These are phyloP conservation scores for Procambarus clarkii DNA, from an alignment of 1,140 invertebrate species.

Conservation along the genomic window DNA sequence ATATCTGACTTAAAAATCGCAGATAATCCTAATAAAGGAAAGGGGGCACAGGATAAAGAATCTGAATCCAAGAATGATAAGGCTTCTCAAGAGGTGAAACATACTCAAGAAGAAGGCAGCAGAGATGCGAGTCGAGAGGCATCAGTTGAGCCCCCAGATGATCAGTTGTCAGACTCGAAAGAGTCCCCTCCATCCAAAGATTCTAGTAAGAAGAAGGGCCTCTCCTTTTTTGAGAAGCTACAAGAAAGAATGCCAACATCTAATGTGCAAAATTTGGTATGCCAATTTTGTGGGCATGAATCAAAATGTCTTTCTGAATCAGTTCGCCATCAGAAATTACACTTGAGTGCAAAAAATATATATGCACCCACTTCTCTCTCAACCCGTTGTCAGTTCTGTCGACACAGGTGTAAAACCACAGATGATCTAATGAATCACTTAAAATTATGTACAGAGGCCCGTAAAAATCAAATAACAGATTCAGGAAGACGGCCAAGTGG, in stretches of 20 bases:
- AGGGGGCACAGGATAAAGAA: neutral
- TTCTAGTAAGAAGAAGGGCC: slow-evolving; percentile 80
- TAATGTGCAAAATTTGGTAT: slow-evolving; percentile 78
- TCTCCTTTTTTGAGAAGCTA: slow-evolving; percentile 88
- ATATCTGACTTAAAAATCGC: neutral
- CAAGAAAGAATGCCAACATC: slow-evolving; percentile 83
- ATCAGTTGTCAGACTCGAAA: slow-evolving; percentile 46
- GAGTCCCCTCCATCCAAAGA: slow-evolving; percentile 64
- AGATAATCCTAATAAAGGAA: slow-evolving; percentile 8
- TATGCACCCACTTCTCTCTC: slow-evolving; percentile 75
- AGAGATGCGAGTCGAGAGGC: slow-evolving; percentile 24
- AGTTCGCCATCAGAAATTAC: slow-evolving; percentile 84
- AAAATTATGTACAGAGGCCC: slow-evolving; percentile 80
- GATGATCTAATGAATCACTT: slow-evolving; percentile 85
- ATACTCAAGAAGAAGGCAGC: neutral
- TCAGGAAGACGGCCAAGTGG: slow-evolving; percentile 39
- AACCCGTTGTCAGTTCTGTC: slow-evolving; percentile 88
- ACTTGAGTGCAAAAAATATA: slow-evolving; percentile 77
- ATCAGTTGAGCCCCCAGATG: slow-evolving; percentile 46
- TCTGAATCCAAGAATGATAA: neutral
- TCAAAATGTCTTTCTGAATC: slow-evolving; percentile 90
- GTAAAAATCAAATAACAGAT: slow-evolving; percentile 71
- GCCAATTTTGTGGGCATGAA: slow-evolving; percentile 85
- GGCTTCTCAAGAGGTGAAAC: neutral
- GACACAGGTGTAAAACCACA: slow-evolving; percentile 88